Base-by-base conservation (phyloP, 2,888 invertebrate species). In the Sinelater perroti region DNA sequence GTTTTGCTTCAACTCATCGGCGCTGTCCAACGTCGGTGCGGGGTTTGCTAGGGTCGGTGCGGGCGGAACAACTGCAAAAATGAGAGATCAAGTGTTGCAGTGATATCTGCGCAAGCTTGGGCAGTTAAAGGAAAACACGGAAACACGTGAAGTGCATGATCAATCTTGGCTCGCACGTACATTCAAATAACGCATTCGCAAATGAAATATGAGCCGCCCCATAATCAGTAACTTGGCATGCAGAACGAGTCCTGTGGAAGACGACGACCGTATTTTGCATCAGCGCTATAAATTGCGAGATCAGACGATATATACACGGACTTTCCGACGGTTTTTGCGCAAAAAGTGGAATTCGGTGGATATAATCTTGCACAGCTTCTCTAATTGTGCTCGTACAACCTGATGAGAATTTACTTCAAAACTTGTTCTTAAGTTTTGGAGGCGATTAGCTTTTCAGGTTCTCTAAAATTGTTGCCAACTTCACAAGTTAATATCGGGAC, bases 1-100 rank as follows among this genome's bases (percentile, higher is more conserved):
- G 47, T 69, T 64, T 46, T 60, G 60, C 10, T 57, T 62, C 40
- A 45, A 36, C 20, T 54, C 49, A n/a, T 31, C 26, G 1, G 28
- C 16, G 6, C 1, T 10, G 6, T n/a, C 13, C 10, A 8, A 16
- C 8, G 4, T 28, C 4, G 11, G 33, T 7, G 7, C 24, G 11
- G 44, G 20, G 3, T 44, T 3, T 3, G 28, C 28, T 8, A 14
- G 11, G 13, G 6, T 13, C 8, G 26, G 45, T 14, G 6, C 10
- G 6, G 45, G 11, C 3, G 13, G 4, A 18, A 45, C 30, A 30
- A 30, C 45, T 45, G 45, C 3, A 45, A 45, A 3, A 20, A 28
- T 21, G 20, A 26, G 5, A n/a, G 10, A 26, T 26, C 10, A 30
- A 30, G n/a, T n/a, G n/a, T n/a, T n/a, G n/a, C n/a, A n/a, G n/a